Evolutionary conservation across 2,797 vertebrate species (phyloP), one percentile per base, ranked within the genome.

Genomic region (Anolis apletophallus): DNA sequence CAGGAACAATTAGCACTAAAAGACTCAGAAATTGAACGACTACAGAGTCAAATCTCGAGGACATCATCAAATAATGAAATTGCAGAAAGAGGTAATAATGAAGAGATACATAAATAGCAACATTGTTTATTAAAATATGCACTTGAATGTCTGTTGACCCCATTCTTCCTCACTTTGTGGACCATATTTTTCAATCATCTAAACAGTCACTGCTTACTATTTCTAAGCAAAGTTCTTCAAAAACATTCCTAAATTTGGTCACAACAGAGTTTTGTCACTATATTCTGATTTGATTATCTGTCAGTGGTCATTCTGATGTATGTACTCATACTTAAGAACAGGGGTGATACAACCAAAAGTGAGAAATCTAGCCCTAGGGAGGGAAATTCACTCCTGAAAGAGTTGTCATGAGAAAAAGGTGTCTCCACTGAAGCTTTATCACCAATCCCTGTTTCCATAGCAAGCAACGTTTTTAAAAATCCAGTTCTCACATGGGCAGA

Each of bases 1-100:
- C 98, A 99, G 93, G 97, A 99, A 91, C 96, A 98, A 6, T 93
- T 99, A 91, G 96, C 97, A 90, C 96, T 96, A 90, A 99, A 99
- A 94, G 98, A 99, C 61, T 94, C 97, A 32, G 98, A 99, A 96
- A 99, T 99, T 26, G 98, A 99, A 93, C 97, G 96, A 26, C 94
- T 99, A 88, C 98, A 98, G 86, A 96, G 97, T 91, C 98, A 98
- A 90, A 97, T 99, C 16, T 96, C 97, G 77, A 95, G 97, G 92
- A 97, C 97, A 77, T 93, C 97, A 29, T 95, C 96, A 0, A 96
- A 97, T 59, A 89, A 91, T 5, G 98, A 98, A 93, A 97, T 95
- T 80, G 87, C 96, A 84, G 98, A 98, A 81, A 97, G 96, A 99
- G 98, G 98, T 99, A 96, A 91, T 80, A 59, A 67, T 17, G 81